Evolutionary conservation across 2,888 invertebrate genomes (phyloP), one percentile per base, ranked within the genome.

Genomic region (Agrotis clavis): DNA sequence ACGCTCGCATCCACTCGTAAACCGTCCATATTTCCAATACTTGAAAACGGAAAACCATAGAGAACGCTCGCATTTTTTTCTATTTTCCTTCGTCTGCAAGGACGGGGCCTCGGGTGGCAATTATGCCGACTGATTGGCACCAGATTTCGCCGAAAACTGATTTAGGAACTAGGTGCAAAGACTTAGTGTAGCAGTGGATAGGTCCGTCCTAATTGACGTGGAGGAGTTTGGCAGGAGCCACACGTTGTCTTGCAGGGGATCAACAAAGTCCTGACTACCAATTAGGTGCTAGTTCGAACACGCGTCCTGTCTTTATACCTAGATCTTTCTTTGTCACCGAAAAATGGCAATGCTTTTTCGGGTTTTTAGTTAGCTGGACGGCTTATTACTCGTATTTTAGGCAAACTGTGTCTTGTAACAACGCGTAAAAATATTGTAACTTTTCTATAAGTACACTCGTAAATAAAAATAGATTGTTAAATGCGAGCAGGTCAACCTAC

Each of bases 81-180:
- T 70, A 60, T 79, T 81, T 72, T 77, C 53, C 25, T 56, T 66
- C 65, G 53, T 66, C 74, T 56, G 47, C 47, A 54, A 59, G 56
- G 47, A 70, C 63, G 73, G 57, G 48, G 77, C 66, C 51, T 69
- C 71, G 71, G 77, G 57, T 54, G 69, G 67, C 83, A 81, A 83
- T 85, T 81, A 85, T 74, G 48, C 60, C 50, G 67, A 57, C 59
- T 81, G 72, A 85, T 85, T 83, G 81, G 74, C 71, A 74, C 54
- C 56, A 67, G 73, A 67, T 59, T 70, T 65, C 60, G 35, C 50
- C 73, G 19, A 72, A 73, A 75, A 78, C 59, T 71, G 63, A 59
- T 72, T 64, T 78, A 47, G 45, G 30, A 59, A 70, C 61, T 78
- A 41, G 45, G 30, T 21, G 48, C 51, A 57, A 25, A 50, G 51